These are phyloP conservation scores for Cephalophus harveyi DNA, from an alignment of 2,113 vertebrate species.

Conservation along the genomic window DNA sequence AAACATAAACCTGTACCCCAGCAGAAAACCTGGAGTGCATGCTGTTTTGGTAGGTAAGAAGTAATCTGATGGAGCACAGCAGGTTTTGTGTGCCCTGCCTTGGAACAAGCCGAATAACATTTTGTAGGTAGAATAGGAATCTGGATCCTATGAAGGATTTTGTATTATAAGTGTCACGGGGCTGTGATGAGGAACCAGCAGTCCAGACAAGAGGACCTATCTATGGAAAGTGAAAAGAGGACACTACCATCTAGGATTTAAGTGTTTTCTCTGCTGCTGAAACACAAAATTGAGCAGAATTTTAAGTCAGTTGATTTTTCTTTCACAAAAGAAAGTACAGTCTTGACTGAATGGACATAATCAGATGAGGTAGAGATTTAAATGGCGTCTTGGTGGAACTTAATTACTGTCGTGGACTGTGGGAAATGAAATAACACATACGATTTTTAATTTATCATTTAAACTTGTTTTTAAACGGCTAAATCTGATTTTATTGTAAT, in stretches of 20 bases:
- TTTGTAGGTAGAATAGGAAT: background rate
- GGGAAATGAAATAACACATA: background rate
- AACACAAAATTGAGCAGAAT: background rate
- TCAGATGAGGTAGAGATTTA: background rate
- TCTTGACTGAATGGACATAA: background rate
- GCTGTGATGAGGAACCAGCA: background rate
- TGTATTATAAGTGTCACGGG: background rate
- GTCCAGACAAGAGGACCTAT: background rate
- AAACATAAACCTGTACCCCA: background rate
- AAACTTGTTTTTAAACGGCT: background rate
- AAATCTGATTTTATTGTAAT: conserved; percentile 40
- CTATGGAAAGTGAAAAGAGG: background rate
- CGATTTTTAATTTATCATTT: background rate
- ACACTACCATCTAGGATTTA: background rate
- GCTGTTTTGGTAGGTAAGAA: background rate
- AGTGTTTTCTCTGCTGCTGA: background rate
- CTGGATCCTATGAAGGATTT: background rate
- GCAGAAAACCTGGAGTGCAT: background rate
- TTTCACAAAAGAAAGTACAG: background rate
- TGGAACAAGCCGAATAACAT: background rate
- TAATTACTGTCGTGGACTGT: background rate
- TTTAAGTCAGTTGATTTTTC: background rate
- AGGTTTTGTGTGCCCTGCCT: background rate
- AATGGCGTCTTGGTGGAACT: background rate
- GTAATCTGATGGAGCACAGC: background rate